phyloP scores from a whole-genome alignment of 2,888 invertebrate species.

The Zaprionus bogoriensis region DNA sequence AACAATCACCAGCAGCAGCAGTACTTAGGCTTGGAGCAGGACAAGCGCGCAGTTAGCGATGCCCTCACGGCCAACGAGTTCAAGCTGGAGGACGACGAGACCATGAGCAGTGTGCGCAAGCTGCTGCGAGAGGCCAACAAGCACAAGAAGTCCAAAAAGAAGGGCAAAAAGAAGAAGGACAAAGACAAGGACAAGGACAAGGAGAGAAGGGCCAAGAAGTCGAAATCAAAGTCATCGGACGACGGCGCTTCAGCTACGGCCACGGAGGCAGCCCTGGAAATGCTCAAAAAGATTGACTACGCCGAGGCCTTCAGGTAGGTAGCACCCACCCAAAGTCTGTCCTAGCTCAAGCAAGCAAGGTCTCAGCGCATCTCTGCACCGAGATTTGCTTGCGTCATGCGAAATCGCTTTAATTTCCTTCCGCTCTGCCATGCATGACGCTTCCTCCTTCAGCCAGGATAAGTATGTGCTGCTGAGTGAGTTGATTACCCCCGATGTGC shows the following conservation, averaged over 20 bases:
- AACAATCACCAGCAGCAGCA: constrained; percentile 88
- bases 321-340: neutral
- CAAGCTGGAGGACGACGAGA: constrained; percentile 89
- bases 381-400: neutral
- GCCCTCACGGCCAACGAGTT: constrained; percentile 56
- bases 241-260: constrained; percentile 2
- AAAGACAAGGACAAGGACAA: constrained; percentile 63
- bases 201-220: constrained; percentile 77
- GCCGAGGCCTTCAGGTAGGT: constrained; percentile 87
- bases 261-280: constrained; percentile 83
- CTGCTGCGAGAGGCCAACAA: constrained; percentile 92
- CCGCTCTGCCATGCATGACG: constrained; percentile 36
- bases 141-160: constrained; percentile 86
- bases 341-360: neutral
- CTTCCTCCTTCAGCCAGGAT: constrained; percentile 26
- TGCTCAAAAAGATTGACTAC: constrained; percentile 86
- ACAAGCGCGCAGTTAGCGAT: constrained; percentile 54
- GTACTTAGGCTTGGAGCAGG: constrained; percentile 83
- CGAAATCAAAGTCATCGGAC: constrained; percentile 45
- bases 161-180: constrained; percentile 83
- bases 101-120: constrained; percentile 93
- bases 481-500: neutral
- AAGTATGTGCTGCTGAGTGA: constrained; percentile 41
- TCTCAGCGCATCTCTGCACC: too few species aligned
- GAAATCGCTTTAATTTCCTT: constrained; percentile 10